Evolutionary conservation across 2,797 vertebrate genomes (phyloP).

Genomic region (Acanthornis magna): DNA sequence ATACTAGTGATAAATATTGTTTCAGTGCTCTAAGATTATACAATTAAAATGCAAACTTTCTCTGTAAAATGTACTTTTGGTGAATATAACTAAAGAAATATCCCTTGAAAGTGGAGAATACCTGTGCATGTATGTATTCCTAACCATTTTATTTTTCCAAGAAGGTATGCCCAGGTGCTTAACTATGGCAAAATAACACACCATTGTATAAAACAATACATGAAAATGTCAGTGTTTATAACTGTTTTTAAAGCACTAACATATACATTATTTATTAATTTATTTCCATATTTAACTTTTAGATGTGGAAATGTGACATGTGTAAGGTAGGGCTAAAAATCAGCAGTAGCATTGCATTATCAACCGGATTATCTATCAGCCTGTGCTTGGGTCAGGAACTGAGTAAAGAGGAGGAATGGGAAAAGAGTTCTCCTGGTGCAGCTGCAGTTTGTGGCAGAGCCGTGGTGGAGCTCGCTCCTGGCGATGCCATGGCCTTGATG

Average conservation of each 20-base stretch:
- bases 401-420: neutral
- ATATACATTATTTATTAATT: neutral
- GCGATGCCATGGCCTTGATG: fast-evolving
- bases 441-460: neutral
- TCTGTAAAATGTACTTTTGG: neutral
- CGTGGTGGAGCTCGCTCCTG: neutral
- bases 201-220: neutral
- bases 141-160: neutral
- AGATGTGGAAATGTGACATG: neutral
- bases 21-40: neutral
- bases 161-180: neutral
- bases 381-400: neutral
- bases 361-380: fast-evolving
- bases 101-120: neutral
- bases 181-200: neutral
- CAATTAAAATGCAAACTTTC: neutral
- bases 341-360: neutral
- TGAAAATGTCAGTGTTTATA: neutral
- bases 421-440: fast-evolving
- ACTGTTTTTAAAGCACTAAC: neutral
- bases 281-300: neutral
- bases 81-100: neutral
- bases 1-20: neutral
- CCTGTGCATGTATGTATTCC: neutral
- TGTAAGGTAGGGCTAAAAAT: neutral